These are phyloP conservation scores for Xestia sexstrigata DNA, from an alignment of 2,888 invertebrate species.

Conservation along the genomic window DNA sequence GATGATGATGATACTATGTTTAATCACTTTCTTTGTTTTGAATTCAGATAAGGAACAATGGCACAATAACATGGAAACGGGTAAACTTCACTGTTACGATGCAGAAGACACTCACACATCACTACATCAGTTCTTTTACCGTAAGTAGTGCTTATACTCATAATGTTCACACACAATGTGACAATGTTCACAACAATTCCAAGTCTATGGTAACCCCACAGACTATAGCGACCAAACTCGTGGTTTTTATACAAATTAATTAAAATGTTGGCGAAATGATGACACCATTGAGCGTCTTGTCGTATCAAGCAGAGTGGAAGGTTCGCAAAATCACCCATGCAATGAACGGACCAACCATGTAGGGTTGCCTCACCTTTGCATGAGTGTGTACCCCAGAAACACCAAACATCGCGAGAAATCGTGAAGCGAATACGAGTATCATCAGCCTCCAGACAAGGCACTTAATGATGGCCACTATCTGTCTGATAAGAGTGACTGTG, in stretches of 20 bases:
- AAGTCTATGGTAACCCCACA: background rate
- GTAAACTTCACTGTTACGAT: background rate
- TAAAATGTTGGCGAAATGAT: background rate
- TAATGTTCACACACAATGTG: no score
- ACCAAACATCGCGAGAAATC: no score
- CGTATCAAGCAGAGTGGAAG: no score
- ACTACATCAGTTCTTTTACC: constrained; percentile 11
- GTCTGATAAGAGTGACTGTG: no score
- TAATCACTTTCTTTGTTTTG: background rate
- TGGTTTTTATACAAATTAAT: background rate
- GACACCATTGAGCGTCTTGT: background rate
- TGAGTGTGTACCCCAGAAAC: no score
- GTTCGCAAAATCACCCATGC: no score
- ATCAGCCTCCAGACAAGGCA: no score
- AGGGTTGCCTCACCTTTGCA: no score
- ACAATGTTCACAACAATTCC: background rate
- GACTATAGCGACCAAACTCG: background rate
- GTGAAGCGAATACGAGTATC: no score
- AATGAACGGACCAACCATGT: no score
- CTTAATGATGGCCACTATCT: no score
- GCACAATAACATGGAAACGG: background rate
- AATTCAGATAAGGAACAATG: constrained; percentile 21
- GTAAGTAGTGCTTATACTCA: constrained; percentile 9
- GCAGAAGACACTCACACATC: background rate
- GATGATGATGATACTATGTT: background rate